Evolutionary conservation across 2,888 invertebrate species (phyloP).

Genomic region (Gymnocheta viridis): DNA sequence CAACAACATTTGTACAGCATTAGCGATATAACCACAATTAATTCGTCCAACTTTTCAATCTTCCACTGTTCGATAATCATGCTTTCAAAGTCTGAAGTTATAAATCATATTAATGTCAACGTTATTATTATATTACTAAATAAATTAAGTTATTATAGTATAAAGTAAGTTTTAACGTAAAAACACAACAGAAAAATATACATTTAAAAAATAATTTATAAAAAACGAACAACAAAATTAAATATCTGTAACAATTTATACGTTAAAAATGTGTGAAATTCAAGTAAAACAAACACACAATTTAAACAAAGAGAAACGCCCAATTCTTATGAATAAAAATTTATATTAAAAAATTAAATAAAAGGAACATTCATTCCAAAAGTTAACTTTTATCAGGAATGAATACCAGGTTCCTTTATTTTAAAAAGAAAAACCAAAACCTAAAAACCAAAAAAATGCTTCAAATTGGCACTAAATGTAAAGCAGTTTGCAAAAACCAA

Average conservation of each 20-base stretch:
- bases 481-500: constrained; percentile 39
- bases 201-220: constrained; percentile 3
- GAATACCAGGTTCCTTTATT: constrained; percentile 41
- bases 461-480: constrained; percentile 61
- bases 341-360: constrained; percentile 43
- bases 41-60: background rate
- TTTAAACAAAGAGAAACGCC: constrained; percentile 78
- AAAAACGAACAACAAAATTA: constrained; percentile 17
- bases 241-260: constrained; percentile 52
- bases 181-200: background rate
- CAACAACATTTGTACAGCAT: no score
- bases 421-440: constrained; percentile 20
- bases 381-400: constrained; percentile 19
- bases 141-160: constrained; percentile 34
- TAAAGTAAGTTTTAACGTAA: constrained; percentile 53
- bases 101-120: constrained; percentile 48
- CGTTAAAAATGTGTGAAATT: constrained; percentile 58
- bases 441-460: constrained; percentile 33
- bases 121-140: constrained; percentile 52
- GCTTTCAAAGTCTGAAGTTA: constrained; percentile 3
- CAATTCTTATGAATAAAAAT: constrained; percentile 81
- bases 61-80: background rate
- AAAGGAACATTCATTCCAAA: constrained; percentile 43
- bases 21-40: no score
- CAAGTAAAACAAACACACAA: constrained; percentile 57